Percentiles rank a stretch among this genome's conserved stretches.
Conservation (phyloP, 2,888 invertebrate genomes). For the Nomada hirtipes region DNA sequence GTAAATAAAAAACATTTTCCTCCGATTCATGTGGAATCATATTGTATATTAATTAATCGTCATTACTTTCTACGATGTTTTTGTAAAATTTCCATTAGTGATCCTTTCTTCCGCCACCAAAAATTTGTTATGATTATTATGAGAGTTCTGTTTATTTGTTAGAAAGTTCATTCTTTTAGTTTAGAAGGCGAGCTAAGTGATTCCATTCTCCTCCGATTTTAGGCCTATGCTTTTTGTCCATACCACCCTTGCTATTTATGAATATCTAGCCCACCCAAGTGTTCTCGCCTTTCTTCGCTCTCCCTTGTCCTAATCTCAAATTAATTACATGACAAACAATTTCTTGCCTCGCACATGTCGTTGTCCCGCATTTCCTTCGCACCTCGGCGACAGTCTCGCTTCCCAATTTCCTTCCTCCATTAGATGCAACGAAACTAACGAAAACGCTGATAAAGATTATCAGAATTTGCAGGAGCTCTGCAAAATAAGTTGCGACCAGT, state of each 20-base stretch:
- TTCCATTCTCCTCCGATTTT: neutral
- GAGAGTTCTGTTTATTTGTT: no score
- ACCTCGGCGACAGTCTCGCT: conserved; percentile 29
- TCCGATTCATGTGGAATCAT: no score
- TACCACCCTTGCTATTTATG: conserved; percentile 26
- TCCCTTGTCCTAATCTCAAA: conserved; percentile 71
- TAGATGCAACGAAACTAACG: conserved; percentile 52
- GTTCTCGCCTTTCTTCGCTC: conserved; percentile 46
- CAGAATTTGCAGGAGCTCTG: neutral
- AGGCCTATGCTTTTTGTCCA: conserved; percentile 9
- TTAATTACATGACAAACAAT: conserved; percentile 76
- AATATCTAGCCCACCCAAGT: conserved; percentile 40
- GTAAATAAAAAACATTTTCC: no score
- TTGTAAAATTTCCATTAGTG: no score
- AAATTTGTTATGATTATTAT: no score
- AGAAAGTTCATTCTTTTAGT: no score
- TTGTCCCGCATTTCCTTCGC: conserved; percentile 58
- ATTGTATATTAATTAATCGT: no score
- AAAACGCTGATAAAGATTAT: conserved; percentile 32
- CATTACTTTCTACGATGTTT: no score
- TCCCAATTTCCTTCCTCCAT: conserved; percentile 41
- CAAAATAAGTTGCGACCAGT: no score
- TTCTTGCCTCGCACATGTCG: conserved; percentile 60
- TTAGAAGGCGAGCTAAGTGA: no score
- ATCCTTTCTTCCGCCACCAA: no score